phyloP scores from a whole-genome alignment of 2,113 vertebrate species.

The Melospiza georgiana region DNA sequence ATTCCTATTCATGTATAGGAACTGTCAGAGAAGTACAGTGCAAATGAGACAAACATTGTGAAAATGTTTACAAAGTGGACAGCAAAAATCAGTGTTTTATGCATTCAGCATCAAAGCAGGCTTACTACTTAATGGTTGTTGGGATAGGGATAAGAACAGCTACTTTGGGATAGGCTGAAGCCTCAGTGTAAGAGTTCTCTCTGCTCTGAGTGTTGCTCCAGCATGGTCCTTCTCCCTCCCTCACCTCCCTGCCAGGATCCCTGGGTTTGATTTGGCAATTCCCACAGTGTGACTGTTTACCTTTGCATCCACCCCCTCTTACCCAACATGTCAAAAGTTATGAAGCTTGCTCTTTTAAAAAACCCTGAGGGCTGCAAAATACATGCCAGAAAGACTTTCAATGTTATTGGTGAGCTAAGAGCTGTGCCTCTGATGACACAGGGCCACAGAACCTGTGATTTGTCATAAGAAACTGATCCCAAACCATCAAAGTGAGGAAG shows the following conservation, averaged over 20 bases:
- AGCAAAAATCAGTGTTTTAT: background rate
- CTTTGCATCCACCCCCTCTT: constrained; percentile 53
- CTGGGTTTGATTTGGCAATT: constrained; percentile 25
- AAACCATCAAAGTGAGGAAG: background rate
- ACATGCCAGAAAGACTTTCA: background rate
- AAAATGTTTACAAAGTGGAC: background rate
- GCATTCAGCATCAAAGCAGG: background rate
- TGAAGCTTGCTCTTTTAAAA: constrained; percentile 1
- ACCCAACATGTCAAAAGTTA: constrained; percentile 47
- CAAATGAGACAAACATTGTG: background rate
- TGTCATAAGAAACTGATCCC: background rate
- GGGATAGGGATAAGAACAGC: background rate
- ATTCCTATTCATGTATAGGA: background rate
- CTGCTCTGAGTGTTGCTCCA: background rate
- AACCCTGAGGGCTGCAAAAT: background rate
- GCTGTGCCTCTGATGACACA: background rate
- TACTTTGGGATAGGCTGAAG: background rate
- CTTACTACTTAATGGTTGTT: background rate
- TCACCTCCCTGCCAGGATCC: background rate
- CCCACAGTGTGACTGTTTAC: background rate
- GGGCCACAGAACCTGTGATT: background rate
- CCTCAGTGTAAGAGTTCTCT: background rate
- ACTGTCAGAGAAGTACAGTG: background rate
- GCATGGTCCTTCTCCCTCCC: background rate
- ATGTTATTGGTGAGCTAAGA: background rate